Conservation (phyloP, 2,888 invertebrate species). For the Ectemnius continuus region DNA sequence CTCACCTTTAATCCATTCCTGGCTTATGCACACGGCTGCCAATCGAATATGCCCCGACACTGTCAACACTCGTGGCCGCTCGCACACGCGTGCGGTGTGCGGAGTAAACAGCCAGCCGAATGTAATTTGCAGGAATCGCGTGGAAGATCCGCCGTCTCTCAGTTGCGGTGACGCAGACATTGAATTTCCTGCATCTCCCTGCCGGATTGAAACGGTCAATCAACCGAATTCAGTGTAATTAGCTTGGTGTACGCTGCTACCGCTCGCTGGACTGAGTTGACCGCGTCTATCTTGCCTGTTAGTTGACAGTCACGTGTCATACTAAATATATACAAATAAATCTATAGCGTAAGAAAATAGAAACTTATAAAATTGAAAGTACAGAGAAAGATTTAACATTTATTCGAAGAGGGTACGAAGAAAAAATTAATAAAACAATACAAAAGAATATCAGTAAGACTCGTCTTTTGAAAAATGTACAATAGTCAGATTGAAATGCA, state of each 20-base stretch:
- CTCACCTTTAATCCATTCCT: neutral
- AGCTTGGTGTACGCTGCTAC: conserved; percentile 11
- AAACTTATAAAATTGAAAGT: too few relatives aligned
- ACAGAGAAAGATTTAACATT: too few relatives aligned
- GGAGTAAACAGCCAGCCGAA: conserved; percentile 36
- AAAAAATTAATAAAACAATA: too few relatives aligned
- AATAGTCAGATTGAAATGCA: too few relatives aligned
- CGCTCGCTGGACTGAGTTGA: too few relatives aligned
- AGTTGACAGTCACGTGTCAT: too few relatives aligned
- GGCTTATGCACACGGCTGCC: neutral
- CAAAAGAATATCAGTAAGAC: too few relatives aligned
- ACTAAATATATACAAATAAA: too few relatives aligned
- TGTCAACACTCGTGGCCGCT: conserved; percentile 1
- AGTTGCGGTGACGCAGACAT: conserved; percentile 45
- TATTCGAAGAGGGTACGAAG: too few relatives aligned
- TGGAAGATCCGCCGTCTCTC: conserved; percentile 17
- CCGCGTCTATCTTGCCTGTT: too few relatives aligned
- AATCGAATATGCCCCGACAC: neutral
- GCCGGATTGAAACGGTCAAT: conserved; percentile 48
- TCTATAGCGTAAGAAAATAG: too few relatives aligned
- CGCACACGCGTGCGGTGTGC: conserved; percentile 20
- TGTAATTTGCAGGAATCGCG: conserved; percentile 47
- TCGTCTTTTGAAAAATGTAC: too few relatives aligned
- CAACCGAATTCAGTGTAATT: conserved; percentile 47
- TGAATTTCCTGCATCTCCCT: conserved; percentile 49